phyloP scores from a whole-genome alignment of 1,140 invertebrate genomes.

The Vanessa tameamea region DNA sequence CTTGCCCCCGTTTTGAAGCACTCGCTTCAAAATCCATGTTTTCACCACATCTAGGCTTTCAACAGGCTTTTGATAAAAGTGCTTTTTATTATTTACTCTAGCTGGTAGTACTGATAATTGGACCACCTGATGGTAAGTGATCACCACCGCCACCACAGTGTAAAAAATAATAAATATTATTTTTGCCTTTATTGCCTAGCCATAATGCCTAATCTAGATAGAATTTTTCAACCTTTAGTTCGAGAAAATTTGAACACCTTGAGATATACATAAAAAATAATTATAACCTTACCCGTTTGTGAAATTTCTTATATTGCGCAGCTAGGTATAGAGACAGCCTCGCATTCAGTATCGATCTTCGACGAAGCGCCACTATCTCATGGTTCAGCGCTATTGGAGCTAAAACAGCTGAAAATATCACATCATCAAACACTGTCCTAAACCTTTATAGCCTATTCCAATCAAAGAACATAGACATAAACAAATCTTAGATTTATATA shows the following conservation, averaged over 20 bases:
- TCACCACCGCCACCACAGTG: too few relatives aligned
- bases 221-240: not conserved
- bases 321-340: constrained; percentile 62
- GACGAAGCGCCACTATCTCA: constrained; percentile 78
- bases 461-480: too few relatives aligned
- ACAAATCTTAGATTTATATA: too few relatives aligned
- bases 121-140: too few relatives aligned
- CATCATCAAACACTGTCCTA: not conserved
- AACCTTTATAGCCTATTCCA: too few relatives aligned
- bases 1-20: too few relatives aligned
- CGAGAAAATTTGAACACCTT: not conserved
- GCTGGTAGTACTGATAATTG: too few relatives aligned
- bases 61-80: too few relatives aligned
- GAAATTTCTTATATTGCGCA: constrained; percentile 59
- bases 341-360: constrained; percentile 54
- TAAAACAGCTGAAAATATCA: constrained; percentile 43
- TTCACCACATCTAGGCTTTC: too few relatives aligned
- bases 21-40: too few relatives aligned
- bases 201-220: too few relatives aligned
- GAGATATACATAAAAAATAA: not conserved
- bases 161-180: not conserved
- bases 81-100: too few relatives aligned
- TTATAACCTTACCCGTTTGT: constrained; percentile 54
- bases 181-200: not conserved
- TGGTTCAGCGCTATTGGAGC: constrained; percentile 70